phyloP scores from a whole-genome alignment of 2,113 vertebrate genomes.

The Morone chrysops region DNA sequence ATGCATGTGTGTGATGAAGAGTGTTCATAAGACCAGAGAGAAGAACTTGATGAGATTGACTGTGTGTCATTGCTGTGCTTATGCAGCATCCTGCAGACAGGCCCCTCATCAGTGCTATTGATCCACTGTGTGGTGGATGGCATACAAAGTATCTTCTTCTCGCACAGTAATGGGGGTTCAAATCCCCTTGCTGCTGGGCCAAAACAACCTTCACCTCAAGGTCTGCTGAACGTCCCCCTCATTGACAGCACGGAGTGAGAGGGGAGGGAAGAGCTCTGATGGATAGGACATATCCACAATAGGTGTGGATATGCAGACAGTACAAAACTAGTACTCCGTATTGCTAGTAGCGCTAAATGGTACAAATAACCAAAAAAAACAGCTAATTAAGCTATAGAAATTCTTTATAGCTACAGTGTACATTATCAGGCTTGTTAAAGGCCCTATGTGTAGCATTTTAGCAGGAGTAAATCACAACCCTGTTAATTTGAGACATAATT shows the following conservation, averaged over 20 bases:
- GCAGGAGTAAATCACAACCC: neutral
- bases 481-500: no score
- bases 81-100: conserved; percentile 16
- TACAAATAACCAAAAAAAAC: neutral
- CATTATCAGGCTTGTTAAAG: neutral
- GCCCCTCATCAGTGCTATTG: conserved; percentile 22
- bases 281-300: conserved; percentile 17
- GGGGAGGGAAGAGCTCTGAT: conserved; percentile 3
- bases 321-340: neutral
- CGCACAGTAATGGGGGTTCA: neutral
- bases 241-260: conserved; percentile 11
- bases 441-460: neutral
- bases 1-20: conserved; percentile 5
- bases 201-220: conserved; percentile 46
- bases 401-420: neutral
- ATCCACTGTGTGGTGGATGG: neutral
- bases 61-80: neutral
- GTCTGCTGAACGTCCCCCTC: conserved; percentile 10
- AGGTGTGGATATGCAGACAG: neutral
- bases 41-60: neutral
- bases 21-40: neutral
- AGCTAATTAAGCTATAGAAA: neutral
- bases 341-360: neutral
- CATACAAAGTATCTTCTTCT: neutral
- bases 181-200: neutral